Conservation (phyloP, 1,140 invertebrate genomes). For the Hylaeus anthracinus region DNA sequence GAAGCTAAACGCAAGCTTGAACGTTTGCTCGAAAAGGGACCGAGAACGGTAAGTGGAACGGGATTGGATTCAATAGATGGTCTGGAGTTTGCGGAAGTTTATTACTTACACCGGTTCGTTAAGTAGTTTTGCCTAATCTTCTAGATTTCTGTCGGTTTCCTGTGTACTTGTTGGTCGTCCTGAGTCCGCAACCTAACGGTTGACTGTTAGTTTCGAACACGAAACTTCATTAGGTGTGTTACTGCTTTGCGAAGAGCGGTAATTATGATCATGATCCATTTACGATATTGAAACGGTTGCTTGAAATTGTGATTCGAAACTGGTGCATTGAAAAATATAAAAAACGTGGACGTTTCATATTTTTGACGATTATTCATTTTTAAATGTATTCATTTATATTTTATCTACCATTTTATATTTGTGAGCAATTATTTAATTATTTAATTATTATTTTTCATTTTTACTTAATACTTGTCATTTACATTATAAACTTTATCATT, state of each 20-base stretch:
- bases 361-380: no score
- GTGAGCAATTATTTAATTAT: no score
- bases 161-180: neutral
- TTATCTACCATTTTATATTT: no score
- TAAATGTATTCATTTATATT: no score
- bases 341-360: no score
- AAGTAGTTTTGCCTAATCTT: neutral
- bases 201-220: neutral
- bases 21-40: neutral
- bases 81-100: neutral
- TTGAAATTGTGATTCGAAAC: neutral
- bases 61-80: neutral
- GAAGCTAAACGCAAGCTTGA: neutral
- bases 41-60: constrained; percentile 1
- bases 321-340: neutral
- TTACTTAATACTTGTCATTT: no score
- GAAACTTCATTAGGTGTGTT: constrained; percentile 1
- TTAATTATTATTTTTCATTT: no score
- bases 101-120: neutral
- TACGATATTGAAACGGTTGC: no score
- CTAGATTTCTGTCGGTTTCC: neutral
- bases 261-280: no score
- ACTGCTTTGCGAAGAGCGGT: neutral
- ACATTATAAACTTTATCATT: no score
- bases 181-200: neutral